Percentiles rank a stretch among this genome's conserved stretches.
phyloP scores from a whole-genome alignment of 2,888 invertebrate species.

The Ditula angustiorana region DNA sequence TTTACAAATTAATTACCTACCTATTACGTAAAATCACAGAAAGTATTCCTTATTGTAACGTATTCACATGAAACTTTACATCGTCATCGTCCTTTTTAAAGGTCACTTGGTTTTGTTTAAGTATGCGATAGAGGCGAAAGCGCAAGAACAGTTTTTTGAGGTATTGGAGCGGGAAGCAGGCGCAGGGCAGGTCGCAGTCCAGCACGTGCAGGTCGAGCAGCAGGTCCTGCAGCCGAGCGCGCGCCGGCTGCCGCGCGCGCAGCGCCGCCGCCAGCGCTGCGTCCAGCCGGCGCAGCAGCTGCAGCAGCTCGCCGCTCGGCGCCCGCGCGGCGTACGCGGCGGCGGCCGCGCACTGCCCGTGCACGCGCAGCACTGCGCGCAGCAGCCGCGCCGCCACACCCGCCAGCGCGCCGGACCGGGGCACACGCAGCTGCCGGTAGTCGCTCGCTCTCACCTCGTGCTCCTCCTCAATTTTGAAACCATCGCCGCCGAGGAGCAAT shows the following conservation, averaged over 20 bases:
- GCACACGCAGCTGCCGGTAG: slow-evolving; percentile 4
- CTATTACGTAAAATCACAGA: not conserved
- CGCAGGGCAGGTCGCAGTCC: slow-evolving; percentile 24
- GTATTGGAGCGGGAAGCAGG: slow-evolving; percentile 32
- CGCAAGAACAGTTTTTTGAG: slow-evolving; percentile 27
- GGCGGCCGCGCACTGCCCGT: not conserved
- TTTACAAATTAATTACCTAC: not conserved
- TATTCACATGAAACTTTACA: not conserved
- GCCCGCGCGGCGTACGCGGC: not conserved
- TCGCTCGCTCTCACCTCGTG: not conserved
- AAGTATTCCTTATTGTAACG: not conserved
- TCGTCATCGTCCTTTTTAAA: not conserved
- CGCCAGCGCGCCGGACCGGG: not conserved
- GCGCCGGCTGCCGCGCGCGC: not conserved
- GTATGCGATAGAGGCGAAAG: slow-evolving; percentile 18
- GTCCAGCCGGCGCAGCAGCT: slow-evolving; percentile 10
- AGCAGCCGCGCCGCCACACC: slow-evolving; percentile 14
- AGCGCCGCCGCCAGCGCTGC: not conserved
- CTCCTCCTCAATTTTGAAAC: not conserved
- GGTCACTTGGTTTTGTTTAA: not conserved
- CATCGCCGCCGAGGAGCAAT: not conserved
- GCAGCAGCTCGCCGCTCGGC: slow-evolving; percentile 3
- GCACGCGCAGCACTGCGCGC: slow-evolving; percentile 5
- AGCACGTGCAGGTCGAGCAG: slow-evolving; percentile 35
- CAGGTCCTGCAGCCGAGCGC: slow-evolving; percentile 3